Evolutionary conservation across 2,113 vertebrate genomes (phyloP).

Genomic region (Caranx ignobilis): DNA sequence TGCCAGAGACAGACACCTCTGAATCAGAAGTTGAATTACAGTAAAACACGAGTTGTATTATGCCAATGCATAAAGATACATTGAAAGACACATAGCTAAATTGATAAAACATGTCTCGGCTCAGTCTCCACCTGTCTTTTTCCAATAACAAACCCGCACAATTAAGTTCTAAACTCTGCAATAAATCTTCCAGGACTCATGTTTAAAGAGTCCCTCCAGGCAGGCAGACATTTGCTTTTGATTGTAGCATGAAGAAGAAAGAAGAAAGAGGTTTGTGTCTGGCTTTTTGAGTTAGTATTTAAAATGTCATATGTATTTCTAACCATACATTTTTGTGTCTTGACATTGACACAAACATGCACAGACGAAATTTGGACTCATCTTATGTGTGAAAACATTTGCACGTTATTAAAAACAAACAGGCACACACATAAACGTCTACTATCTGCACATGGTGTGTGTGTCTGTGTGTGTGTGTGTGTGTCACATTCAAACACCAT

Average conservation of each 20-base stretch:
- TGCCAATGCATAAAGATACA: slow-evolving; percentile 61
- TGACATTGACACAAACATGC: neutral
- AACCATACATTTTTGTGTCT: neutral
- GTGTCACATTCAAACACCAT: slow-evolving; percentile 61
- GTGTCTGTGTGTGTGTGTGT: slow-evolving; percentile 11
- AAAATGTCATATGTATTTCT: neutral
- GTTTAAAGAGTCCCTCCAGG: slow-evolving; percentile 75
- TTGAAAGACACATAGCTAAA: slow-evolving; percentile 63
- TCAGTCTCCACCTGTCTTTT: slow-evolving; percentile 79
- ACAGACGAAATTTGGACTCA: neutral
- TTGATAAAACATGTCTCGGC: slow-evolving; percentile 79
- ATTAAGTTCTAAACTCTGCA: slow-evolving; percentile 78
- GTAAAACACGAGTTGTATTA: slow-evolving; percentile 66
- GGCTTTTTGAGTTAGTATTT: slow-evolving; percentile 39
- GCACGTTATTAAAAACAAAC: slow-evolving; percentile 24
- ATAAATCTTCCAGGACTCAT: slow-evolving; percentile 76
- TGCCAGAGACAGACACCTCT: slow-evolving; percentile 69
- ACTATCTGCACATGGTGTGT: neutral
- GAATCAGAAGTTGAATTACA: slow-evolving; percentile 77
- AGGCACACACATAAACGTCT: slow-evolving; percentile 15
- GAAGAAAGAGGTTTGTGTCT: slow-evolving; percentile 46
- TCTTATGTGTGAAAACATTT: neutral
- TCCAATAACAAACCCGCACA: slow-evolving; percentile 79
- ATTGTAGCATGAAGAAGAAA: slow-evolving; percentile 58
- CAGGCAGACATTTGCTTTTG: slow-evolving; percentile 74